phyloP scores from a whole-genome alignment of 1,140 invertebrate species.

The Cardiocondyla obscurior region DNA sequence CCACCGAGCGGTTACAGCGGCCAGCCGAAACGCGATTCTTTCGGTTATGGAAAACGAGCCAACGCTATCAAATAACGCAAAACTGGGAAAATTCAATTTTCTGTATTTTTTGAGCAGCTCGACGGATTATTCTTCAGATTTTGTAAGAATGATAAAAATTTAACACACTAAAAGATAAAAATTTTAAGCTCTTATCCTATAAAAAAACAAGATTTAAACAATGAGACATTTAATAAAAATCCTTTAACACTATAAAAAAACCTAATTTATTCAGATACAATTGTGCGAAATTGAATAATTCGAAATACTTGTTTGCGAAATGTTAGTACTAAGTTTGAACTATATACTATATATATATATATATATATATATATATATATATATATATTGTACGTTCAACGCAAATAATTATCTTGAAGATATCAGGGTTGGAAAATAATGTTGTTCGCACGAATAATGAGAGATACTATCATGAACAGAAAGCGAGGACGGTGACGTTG shows the following conservation, averaged over 20 bases:
- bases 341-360: too few species aligned
- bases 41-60: constrained; percentile 47
- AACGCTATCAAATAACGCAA: constrained; percentile 38
- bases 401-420: not conserved
- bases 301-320: not conserved
- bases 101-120: not conserved
- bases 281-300: not conserved
- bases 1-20: constrained; percentile 12
- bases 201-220: not conserved
- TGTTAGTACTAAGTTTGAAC: too few species aligned
- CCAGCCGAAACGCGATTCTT: constrained; percentile 38
- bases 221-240: not conserved
- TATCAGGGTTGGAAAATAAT: constrained; percentile 12
- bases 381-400: not conserved
- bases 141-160: not conserved
- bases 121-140: constrained; percentile 4
- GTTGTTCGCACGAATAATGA: constrained; percentile 16
- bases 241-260: not conserved
- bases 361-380: too few species aligned
- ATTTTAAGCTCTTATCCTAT: not conserved
- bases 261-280: not conserved
- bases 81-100: constrained; percentile 36
- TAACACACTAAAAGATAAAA: not conserved
- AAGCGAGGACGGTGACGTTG: constrained; percentile 8
- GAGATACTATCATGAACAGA: constrained; percentile 25